Percentiles rank a stretch among this genome's conserved stretches.
Conservation (phyloP, 2,113 vertebrate genomes). For the Heloderma charlesbogerti region DNA sequence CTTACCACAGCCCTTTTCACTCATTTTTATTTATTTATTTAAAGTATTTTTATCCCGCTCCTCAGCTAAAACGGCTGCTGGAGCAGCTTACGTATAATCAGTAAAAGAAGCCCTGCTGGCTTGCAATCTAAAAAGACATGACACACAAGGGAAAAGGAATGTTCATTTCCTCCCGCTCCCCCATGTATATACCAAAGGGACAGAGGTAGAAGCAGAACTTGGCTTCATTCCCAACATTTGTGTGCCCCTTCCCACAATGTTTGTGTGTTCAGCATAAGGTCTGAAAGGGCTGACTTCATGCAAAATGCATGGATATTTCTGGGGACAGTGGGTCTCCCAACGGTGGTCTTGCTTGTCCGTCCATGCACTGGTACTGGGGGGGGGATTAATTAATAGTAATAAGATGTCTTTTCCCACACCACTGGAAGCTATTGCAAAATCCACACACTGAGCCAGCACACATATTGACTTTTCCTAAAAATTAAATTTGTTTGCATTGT, state of each 20-base stretch:
- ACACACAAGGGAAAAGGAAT: too few relatives aligned
- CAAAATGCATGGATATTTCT: not conserved
- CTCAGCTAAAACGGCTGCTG: too few relatives aligned
- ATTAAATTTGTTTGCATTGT: not conserved
- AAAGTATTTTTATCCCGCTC: too few relatives aligned
- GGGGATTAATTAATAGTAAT: not conserved
- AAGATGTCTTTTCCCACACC: not conserved
- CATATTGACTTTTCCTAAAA: not conserved
- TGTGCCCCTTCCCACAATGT: not conserved
- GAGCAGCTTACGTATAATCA: too few relatives aligned
- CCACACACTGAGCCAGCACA: not conserved
- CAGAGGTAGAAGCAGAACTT: not conserved
- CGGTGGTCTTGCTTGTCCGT: not conserved
- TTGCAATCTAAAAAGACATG: too few relatives aligned
- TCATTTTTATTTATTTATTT: too few relatives aligned
- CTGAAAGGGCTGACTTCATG: not conserved
- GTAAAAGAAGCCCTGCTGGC: too few relatives aligned
- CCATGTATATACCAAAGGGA: not conserved
- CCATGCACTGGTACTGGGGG: not conserved
- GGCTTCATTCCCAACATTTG: not conserved
- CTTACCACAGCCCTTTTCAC: not conserved
- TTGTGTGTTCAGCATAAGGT: not conserved
- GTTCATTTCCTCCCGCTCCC: not conserved
- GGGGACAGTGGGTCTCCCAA: not conserved
- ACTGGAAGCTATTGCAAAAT: not conserved